Base-by-base conservation (phyloP, 2,888 invertebrate species). In the Cerceris ruficornis region DNA sequence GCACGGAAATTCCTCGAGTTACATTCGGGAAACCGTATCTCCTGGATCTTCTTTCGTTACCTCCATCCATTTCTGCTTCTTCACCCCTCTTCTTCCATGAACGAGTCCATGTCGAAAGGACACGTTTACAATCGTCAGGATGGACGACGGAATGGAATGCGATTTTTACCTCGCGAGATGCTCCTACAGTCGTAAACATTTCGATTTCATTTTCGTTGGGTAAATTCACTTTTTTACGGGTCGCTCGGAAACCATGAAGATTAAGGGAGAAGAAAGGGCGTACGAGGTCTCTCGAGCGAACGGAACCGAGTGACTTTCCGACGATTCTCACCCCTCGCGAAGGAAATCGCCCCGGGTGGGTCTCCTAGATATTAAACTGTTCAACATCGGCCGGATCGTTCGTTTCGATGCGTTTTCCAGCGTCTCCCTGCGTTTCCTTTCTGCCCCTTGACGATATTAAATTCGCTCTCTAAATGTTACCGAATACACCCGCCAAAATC, bases 301-400 rank as follows among this genome's bases (percentile, higher is more conserved):
- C 79, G 68, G 71, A 85, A 65, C 80, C 73, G 76, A 72, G 69
- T 77, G 84, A 75, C 80, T 83, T 77, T 77, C 72, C 69, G 70
- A 75, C 77, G 75, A 74, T 83, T 85, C 80, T 85, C 85, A 85
- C 82, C 83, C 82, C 69, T 69, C 69, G 69, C 77, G 71, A 72
- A 69, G 72, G 67, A 83, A 85, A 83, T 80, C 85, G 83, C 83
- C 80, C 77, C 60, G 77, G 81, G 82, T 72, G 84, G 71, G 66
- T 75, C 65, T 73, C 62, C 71, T 80, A 49, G 85, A 85, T 85
- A 85, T 85, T 85, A 85, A 85, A 85, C 82, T 82, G 86, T 85
- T 85, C 84, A 80, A 85, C 85, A 83, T 85, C 74, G 77, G 66
- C 76, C 64, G 84, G 69, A 83, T 80, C 86, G 80, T 83, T 83